phyloP scores from a whole-genome alignment of 2,797 vertebrate species.

The Helostoma temminkii region DNA sequence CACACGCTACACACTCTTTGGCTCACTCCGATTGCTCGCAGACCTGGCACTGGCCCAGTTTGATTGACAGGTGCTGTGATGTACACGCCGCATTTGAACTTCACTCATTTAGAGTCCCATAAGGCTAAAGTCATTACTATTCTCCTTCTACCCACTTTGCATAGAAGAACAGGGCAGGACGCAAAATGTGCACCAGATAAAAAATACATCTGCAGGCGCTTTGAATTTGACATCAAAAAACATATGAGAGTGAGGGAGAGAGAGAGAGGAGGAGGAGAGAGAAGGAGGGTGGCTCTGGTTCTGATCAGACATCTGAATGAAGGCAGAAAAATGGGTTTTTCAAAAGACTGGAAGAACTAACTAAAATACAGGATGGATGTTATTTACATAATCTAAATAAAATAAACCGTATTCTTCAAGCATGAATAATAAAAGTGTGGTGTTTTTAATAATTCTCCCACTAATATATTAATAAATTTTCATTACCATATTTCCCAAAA shows the following conservation, averaged over 20 bases:
- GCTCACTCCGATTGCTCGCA: constrained; percentile 81
- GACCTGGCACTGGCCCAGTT: constrained; percentile 79
- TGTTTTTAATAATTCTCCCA: constrained; percentile 43
- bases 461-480: too few relatives aligned
- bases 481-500: constrained; percentile 53
- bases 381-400: constrained; percentile 8
- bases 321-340: constrained; percentile 68
- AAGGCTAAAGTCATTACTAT: constrained; percentile 92
- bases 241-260: constrained; percentile 28
- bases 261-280: not conserved
- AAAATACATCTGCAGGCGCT: constrained; percentile 91
- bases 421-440: too few relatives aligned
- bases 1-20: constrained; percentile 14
- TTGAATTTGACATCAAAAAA: constrained; percentile 92
- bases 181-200: constrained; percentile 89
- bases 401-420: too few relatives aligned
- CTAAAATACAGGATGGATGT: constrained; percentile 12
- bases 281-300: constrained; percentile 50
- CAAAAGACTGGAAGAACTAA: constrained; percentile 11
- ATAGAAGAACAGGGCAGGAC: constrained; percentile 68
- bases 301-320: constrained; percentile 87
- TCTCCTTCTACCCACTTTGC: constrained; percentile 93
- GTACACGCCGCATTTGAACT: constrained; percentile 93
- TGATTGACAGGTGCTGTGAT: constrained; percentile 96
- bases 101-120: constrained; percentile 92